These are phyloP conservation scores for Vultur gryphus DNA, from an alignment of 2,797 vertebrate species.

Conservation along the genomic window DNA sequence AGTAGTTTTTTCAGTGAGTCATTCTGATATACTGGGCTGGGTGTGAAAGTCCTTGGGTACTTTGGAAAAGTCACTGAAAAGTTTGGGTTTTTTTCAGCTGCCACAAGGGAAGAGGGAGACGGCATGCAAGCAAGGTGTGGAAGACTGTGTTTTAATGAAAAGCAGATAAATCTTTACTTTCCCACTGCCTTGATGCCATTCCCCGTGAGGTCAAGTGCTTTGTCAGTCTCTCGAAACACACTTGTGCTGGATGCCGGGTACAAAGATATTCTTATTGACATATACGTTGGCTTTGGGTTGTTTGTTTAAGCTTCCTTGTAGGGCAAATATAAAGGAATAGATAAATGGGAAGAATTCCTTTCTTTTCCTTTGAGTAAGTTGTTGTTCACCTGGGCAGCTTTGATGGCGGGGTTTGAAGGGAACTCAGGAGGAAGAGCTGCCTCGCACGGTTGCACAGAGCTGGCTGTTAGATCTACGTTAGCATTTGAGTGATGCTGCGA, in stretches of 20 bases:
- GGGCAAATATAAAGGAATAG: neutral
- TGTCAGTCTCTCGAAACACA: neutral
- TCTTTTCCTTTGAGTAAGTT: slow-evolving; percentile 19
- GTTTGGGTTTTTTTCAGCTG: neutral
- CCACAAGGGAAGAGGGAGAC: neutral
- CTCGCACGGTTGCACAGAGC: rapidly evolving
- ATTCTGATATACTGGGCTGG: neutral
- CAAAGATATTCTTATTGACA: slow-evolving; percentile 24
- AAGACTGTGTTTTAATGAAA: neutral
- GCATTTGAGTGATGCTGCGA: neutral
- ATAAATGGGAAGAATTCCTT: slow-evolving; percentile 9
- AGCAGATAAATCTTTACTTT: neutral
- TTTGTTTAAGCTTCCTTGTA: slow-evolving; percentile 37
- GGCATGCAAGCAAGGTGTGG: neutral
- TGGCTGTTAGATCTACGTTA: neutral
- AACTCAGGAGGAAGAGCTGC: slow-evolving; percentile 12
- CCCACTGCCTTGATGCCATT: neutral
- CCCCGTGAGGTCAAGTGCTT: neutral
- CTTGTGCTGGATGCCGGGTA: neutral
- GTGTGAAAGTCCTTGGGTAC: neutral
- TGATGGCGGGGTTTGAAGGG: slow-evolving; percentile 44
- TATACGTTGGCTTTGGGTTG: neutral
- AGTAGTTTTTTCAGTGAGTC: neutral
- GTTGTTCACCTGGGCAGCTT: slow-evolving; percentile 53
- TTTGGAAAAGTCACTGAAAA: neutral